Base-by-base conservation (phyloP, 2,888 invertebrate genomes). In the Scaeva pyrastri region DNA sequence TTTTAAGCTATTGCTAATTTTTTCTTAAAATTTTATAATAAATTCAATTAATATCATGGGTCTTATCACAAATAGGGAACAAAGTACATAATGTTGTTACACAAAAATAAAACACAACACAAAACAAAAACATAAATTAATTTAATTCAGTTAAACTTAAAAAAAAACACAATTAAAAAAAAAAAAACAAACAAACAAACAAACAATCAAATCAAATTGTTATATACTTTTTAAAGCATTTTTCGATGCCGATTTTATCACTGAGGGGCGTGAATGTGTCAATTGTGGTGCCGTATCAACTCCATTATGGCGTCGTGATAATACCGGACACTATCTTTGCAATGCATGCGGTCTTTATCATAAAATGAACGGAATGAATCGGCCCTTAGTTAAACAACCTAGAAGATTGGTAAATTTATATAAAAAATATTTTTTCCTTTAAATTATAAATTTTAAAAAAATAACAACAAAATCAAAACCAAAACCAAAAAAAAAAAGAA, bases 271-370 rank as follows among this genome's bases (percentile, higher is more conserved):
- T 90, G 98, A 99, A 94, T 99, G 99, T 94, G 98, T 98, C 87
- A 99, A 99, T 94, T 99, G 99, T 94, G 98, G 98, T 90, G 98
- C 98, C 89, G 97, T 97, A 93, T 97, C 97, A 90, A 99, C 99
- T 89, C 99, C 99, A 88, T 95, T 99, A 90, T 99, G 99, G 99
- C 95, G 99, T 89, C 95, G 99, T 92, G 99, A 99, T 95, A 98
- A 98, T 93, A 98, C 98, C 90, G 99, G 99, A 88, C 98, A 99
- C 94, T 99, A 99, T 94, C 96, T 99, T 90, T 99, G 99, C 95
- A 99, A 99, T 95, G 99, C 99, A 89, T 99, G 99, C 94, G 99
- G 99, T 90, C 97, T 99, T 90, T 99, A 99, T 95, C 96, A 96
- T 94, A 98, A 97, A 94, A 97, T 98, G 97, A 98, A 98, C 93